phyloP scores from a whole-genome alignment of 2,888 invertebrate species.

The Notodonta dromedarius region DNA sequence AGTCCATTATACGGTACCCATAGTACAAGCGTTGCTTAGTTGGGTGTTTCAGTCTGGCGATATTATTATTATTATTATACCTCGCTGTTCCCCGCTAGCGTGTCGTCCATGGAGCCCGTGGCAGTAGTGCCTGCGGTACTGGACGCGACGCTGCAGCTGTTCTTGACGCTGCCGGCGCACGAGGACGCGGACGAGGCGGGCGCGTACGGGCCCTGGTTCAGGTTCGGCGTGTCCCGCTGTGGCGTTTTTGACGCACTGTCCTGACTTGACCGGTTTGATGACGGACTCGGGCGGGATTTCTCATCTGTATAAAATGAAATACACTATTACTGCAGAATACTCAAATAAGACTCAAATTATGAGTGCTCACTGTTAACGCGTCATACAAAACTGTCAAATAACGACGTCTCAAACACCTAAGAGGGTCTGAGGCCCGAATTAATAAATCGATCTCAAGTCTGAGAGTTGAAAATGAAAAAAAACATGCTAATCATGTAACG shows the following conservation, averaged over 20 bases:
- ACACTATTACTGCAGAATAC: too few species aligned
- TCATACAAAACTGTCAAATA: too few species aligned
- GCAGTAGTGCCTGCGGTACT: constrained; percentile 53
- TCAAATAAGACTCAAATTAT: too few species aligned
- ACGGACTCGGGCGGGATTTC: constrained; percentile 80
- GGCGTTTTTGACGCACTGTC: constrained; percentile 77
- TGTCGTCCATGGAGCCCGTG: constrained; percentile 61
- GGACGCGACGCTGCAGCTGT: constrained; percentile 65
- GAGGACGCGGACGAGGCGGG: constrained; percentile 62
- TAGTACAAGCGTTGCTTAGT: too few species aligned
- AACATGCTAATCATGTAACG: too few species aligned
- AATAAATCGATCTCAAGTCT: too few species aligned
- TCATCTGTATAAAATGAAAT: constrained; percentile 57
- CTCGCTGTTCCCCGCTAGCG: constrained; percentile 62
- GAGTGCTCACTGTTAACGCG: too few species aligned
- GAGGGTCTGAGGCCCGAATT: too few species aligned
- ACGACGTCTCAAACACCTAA: too few species aligned
- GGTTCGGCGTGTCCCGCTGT: constrained; percentile 57
- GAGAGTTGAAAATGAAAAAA: too few species aligned
- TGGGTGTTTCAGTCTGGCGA: too few species aligned
- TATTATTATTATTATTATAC: constrained; percentile 31
- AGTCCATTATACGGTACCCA: too few species aligned
- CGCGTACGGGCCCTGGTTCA: constrained; percentile 75
- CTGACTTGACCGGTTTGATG: constrained; percentile 77
- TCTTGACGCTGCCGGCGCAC: constrained; percentile 59